Conservation (phyloP, 2,888 invertebrate genomes). For the Fragum whitleyi region DNA sequence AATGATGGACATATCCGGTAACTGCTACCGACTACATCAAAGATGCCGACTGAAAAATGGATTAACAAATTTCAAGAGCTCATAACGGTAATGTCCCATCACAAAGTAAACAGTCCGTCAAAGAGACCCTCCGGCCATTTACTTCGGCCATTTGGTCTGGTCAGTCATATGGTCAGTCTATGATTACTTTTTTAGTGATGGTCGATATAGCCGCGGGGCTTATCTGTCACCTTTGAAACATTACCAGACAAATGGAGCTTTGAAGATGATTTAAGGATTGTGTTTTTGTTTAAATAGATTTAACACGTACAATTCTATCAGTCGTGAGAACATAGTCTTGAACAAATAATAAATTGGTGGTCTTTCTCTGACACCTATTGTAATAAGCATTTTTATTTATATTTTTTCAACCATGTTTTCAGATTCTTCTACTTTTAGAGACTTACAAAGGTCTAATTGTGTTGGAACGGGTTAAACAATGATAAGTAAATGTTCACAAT, state of each 20-base stretch:
- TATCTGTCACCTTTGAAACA: slow-evolving; percentile 23
- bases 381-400: too few species aligned
- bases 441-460: too few species aligned
- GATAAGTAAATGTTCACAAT: too few species aligned
- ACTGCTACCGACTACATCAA: slow-evolving; percentile 49
- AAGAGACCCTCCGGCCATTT: slow-evolving; percentile 42
- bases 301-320: slow-evolving; percentile 8
- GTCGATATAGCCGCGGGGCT: slow-evolving; percentile 5
- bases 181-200: slow-evolving; percentile 21
- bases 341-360: not conserved
- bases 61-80: slow-evolving; percentile 15
- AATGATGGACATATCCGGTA: slow-evolving; percentile 51
- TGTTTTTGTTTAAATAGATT: slow-evolving; percentile 17
- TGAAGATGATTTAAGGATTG: slow-evolving; percentile 3
- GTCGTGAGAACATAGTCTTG: slow-evolving; percentile 1
- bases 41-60: slow-evolving; percentile 27
- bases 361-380: too few species aligned
- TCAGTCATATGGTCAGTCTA: slow-evolving; percentile 15
- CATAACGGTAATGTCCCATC: slow-evolving; percentile 57
- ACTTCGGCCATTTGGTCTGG: slow-evolving; percentile 26
- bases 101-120: slow-evolving; percentile 44
- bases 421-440: too few species aligned
- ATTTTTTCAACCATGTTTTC: too few species aligned
- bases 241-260: slow-evolving; percentile 4
- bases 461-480: too few species aligned